phyloP scores from a whole-genome alignment of 2,797 vertebrate species.

The Emydoidea blandingii region DNA sequence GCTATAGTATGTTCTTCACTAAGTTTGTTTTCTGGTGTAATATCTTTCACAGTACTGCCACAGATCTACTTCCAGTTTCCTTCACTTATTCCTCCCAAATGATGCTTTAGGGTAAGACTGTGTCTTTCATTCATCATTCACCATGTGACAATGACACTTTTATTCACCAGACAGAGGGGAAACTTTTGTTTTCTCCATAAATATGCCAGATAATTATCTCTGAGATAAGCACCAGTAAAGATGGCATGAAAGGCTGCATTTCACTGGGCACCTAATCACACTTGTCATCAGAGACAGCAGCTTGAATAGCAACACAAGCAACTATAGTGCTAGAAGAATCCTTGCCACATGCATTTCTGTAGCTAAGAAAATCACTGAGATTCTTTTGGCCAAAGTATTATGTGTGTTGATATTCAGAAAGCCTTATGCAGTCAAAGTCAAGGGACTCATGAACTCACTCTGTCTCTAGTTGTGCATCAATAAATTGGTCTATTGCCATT shows the following conservation, averaged over 20 bases:
- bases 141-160: not conserved
- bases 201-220: conserved; percentile 31
- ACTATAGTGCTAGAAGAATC: conserved; percentile 8
- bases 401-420: conserved; percentile 55
- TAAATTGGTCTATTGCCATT: not conserved
- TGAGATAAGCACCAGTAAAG: conserved; percentile 21
- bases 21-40: conserved; percentile 22
- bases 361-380: conserved; percentile 28
- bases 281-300: not conserved
- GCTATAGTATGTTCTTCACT: conserved; percentile 20
- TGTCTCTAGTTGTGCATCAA: not conserved
- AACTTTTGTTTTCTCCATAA: not conserved
- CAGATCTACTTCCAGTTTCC: not conserved
- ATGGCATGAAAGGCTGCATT: conserved; percentile 21
- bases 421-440: conserved; percentile 40
- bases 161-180: not conserved
- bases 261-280: conserved; percentile 37
- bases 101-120: conserved; percentile 14
- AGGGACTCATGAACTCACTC: not conserved
- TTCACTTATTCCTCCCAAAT: not conserved
- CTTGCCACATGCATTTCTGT: not conserved
- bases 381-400: conserved; percentile 40
- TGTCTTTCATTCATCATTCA: not conserved
- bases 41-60: not conserved
- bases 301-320: conserved; percentile 56